These are phyloP conservation scores for Porphyrio hochstetteri DNA, from an alignment of 2,113 vertebrate species.

Conservation along the genomic window DNA sequence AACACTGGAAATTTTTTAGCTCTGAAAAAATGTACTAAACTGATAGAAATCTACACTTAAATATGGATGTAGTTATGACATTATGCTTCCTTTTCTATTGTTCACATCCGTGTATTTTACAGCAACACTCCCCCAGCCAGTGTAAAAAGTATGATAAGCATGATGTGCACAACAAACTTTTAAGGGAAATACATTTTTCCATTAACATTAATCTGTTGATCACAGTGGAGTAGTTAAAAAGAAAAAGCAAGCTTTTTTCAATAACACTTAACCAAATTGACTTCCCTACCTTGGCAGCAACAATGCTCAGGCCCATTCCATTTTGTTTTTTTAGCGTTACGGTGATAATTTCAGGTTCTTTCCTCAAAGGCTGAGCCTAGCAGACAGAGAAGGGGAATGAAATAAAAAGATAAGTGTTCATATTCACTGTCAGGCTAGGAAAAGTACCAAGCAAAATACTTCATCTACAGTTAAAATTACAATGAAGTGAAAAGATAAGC, in stretches of 20 bases:
- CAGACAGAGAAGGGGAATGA: neutral
- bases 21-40: neutral
- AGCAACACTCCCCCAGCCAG: neutral
- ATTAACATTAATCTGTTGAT: neutral
- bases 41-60: neutral
- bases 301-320: conserved; percentile 98
- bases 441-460: neutral
- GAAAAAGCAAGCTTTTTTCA: neutral
- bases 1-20: neutral
- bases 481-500: neutral
- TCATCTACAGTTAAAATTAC: neutral
- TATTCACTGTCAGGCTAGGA: neutral
- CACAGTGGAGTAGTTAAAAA: neutral
- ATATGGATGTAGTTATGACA: too few relatives aligned
- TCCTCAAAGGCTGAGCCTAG: conserved; percentile 88
- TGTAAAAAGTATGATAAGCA: neutral
- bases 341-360: conserved; percentile 96
- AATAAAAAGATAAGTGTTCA: neutral
- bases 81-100: neutral
- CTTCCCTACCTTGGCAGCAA: conserved; percentile 94
- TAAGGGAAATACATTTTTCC: neutral
- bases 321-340: conserved; percentile 98
- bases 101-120: neutral
- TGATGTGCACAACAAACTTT: neutral
- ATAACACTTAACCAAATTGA: neutral